Evolutionary conservation across 2,113 vertebrate genomes (phyloP).

Genomic region (Zonotrichia leucophrys): DNA sequence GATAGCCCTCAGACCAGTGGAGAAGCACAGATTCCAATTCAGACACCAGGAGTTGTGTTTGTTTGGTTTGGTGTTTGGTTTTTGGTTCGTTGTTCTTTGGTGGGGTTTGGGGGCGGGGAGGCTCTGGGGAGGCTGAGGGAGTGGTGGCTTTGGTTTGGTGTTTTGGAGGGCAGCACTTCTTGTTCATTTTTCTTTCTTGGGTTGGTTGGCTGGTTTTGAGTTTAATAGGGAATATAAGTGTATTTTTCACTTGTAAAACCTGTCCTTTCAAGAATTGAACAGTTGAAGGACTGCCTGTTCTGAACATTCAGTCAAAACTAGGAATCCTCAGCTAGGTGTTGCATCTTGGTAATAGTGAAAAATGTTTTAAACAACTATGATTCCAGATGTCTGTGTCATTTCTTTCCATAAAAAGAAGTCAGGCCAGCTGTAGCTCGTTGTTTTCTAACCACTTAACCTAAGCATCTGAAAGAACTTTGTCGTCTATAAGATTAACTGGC

Average conservation of each 20-base stretch:
- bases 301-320: not conserved
- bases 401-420: not conserved
- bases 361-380: not conserved
- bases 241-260: not conserved
- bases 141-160: not conserved
- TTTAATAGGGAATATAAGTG: not conserved
- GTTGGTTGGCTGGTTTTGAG: not conserved
- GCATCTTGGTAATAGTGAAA: not conserved
- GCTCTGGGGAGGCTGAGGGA: too few species aligned
- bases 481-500: not conserved
- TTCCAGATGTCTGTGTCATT: not conserved
- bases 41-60: not conserved
- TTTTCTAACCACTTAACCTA: not conserved
- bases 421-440: not conserved
- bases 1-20: not conserved
- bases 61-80: not conserved
- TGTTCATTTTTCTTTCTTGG: not conserved
- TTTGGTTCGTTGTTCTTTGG: not conserved
- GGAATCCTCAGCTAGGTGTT: not conserved
- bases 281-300: not conserved
- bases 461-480: not conserved
- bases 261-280: not conserved
- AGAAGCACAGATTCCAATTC: not conserved
- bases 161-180: fast-evolving
- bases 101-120: too few species aligned